These are phyloP conservation scores for Hylaeus volcanicus DNA, from an alignment of 1,140 invertebrate genomes.

Conservation along the genomic window DNA sequence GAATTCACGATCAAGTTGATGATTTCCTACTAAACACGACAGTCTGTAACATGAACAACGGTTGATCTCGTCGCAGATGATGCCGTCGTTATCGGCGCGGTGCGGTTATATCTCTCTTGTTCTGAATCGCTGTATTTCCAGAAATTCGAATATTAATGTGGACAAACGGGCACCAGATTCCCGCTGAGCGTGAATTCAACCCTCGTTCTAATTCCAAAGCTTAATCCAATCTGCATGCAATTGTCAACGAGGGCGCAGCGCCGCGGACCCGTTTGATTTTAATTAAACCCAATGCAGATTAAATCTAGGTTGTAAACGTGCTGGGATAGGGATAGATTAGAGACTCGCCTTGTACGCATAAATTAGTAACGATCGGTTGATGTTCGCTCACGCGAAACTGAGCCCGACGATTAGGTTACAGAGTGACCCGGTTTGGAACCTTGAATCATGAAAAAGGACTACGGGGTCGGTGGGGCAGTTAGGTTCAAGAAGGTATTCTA, in stretches of 20 bases:
- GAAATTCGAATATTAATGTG: conserved; percentile 65
- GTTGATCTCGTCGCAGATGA: conserved; percentile 28
- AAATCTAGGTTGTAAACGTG: conserved; percentile 63
- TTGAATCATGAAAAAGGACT: background rate
- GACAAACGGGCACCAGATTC: conserved; percentile 58
- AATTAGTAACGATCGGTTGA: conserved; percentile 63
- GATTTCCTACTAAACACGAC: background rate
- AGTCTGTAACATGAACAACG: conserved; percentile 17
- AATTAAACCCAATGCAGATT: conserved; percentile 67
- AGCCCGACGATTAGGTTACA: background rate
- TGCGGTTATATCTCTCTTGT: conserved; percentile 17
- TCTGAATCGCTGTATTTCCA: conserved; percentile 52
- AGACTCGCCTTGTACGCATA: conserved; percentile 54
- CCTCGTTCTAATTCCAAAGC: conserved; percentile 61
- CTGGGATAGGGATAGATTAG: conserved; percentile 57
- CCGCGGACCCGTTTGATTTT: conserved; percentile 63
- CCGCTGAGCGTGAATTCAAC: conserved; percentile 50
- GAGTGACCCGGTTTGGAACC: background rate
- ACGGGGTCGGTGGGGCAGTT: too few species aligned
- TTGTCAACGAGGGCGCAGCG: conserved; percentile 61
- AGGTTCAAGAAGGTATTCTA: too few species aligned
- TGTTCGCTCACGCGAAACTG: background rate
- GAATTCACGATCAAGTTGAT: background rate
- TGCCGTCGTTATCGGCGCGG: conserved; percentile 46
- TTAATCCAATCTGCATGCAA: conserved; percentile 68